phyloP scores from a whole-genome alignment of 2,113 vertebrate genomes.

The Pagrus major region DNA sequence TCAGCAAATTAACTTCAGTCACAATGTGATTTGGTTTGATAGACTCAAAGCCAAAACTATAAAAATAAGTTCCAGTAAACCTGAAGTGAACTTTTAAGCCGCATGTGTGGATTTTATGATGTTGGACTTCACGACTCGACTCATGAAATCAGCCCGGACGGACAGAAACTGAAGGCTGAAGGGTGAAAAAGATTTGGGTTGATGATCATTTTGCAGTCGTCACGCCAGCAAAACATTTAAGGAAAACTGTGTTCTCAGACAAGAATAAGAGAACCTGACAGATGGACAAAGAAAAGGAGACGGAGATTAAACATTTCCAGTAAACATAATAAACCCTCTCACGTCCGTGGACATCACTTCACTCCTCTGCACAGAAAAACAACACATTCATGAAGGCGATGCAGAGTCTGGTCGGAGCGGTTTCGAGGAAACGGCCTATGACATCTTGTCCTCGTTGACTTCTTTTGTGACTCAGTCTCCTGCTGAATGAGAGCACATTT shows the following conservation, averaged over 20 bases:
- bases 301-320: slow-evolving; percentile 16
- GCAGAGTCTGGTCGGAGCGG: slow-evolving; percentile 26
- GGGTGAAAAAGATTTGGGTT: slow-evolving; percentile 4
- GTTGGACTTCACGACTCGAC: slow-evolving; percentile 14
- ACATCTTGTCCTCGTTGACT: slow-evolving; percentile 50
- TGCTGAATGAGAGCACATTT: slow-evolving; percentile 48
- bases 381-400: slow-evolving; percentile 43
- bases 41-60: background rate
- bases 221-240: slow-evolving; percentile 13
- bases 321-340: slow-evolving; percentile 31
- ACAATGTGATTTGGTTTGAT: background rate
- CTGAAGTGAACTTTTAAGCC: slow-evolving; percentile 1
- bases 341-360: slow-evolving; percentile 22
- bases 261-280: background rate
- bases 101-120: slow-evolving; percentile 28
- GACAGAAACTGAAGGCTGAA: no score
- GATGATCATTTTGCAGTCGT: slow-evolving; percentile 9
- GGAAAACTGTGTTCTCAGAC: background rate
- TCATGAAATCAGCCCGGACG: slow-evolving; percentile 8
- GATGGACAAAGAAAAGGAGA: slow-evolving; percentile 3
- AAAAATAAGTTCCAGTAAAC: slow-evolving; percentile 14
- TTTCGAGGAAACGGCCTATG: slow-evolving; percentile 39
- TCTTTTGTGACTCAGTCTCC: slow-evolving; percentile 46
- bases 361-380: slow-evolving; percentile 25
- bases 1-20: background rate